phyloP scores from a whole-genome alignment of 2,888 invertebrate genomes.

The Temnothorax rugatulus region DNA sequence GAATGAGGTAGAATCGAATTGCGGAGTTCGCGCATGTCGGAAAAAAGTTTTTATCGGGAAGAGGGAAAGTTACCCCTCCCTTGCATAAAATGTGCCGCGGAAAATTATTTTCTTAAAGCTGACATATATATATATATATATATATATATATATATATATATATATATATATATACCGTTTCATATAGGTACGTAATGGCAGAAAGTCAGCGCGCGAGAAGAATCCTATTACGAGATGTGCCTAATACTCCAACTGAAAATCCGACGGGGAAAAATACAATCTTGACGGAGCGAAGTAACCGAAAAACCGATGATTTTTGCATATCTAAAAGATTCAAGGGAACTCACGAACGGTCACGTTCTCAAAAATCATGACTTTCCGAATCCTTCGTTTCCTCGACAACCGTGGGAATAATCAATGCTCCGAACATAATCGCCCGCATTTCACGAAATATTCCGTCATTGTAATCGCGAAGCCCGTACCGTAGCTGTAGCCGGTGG shows the following conservation, averaged over 20 bases:
- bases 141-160: neutral
- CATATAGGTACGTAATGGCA: neutral
- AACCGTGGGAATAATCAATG: neutral
- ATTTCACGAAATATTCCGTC: slow-evolving; percentile 12
- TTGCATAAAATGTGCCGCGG: neutral
- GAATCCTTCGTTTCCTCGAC: neutral
- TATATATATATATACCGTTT: neutral
- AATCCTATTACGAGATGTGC: neutral
- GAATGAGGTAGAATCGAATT: slow-evolving; percentile 26
- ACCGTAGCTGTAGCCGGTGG: neutral
- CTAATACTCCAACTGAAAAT: neutral
- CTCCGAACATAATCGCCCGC: neutral
- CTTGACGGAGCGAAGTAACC: neutral
- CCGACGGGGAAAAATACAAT: neutral
- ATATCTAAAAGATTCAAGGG: neutral
- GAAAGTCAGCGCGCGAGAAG: neutral
- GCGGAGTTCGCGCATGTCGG: slow-evolving; percentile 2
- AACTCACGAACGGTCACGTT: neutral
- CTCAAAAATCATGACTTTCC: neutral
- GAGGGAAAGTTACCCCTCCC: slow-evolving; percentile 2
- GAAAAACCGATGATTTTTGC: neutral
- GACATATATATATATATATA: neutral
- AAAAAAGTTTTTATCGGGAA: neutral
- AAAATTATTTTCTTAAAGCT: slow-evolving; percentile 31
- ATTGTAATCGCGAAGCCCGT: neutral